These are phyloP conservation scores for Helicorthomorpha holstii DNA, from an alignment of 1,140 invertebrate species.

Conservation along the genomic window DNA sequence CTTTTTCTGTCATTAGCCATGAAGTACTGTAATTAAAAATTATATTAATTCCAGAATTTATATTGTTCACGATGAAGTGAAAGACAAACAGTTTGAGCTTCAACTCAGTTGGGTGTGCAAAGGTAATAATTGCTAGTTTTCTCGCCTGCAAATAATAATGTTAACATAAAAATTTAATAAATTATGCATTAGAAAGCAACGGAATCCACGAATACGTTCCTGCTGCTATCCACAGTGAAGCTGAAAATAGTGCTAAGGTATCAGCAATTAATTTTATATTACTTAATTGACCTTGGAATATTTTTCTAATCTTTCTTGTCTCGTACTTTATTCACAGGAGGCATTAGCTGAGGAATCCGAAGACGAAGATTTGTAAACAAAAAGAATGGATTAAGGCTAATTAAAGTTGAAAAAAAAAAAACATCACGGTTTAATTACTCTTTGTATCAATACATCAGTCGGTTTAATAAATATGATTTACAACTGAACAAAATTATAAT, in stretches of 20 bases:
- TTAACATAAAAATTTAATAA: neutral
- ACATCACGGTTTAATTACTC: neutral
- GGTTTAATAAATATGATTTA: neutral
- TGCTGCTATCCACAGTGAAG: constrained; percentile 32
- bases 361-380: constrained; percentile 43
- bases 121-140: constrained; percentile 15
- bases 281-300: neutral
- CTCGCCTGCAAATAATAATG: neutral
- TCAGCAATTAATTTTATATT: neutral
- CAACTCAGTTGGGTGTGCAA: constrained; percentile 93
- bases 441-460: neutral
- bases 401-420: too few relatives aligned
- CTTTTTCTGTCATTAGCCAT: constrained; percentile 2
- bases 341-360: constrained; percentile 69
- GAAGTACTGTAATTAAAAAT: constrained; percentile 15
- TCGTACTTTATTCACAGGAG: constrained; percentile 25
- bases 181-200: constrained; percentile 8
- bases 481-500: too few relatives aligned
- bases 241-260: constrained; percentile 56
- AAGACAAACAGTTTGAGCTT: constrained; percentile 95
- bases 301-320: neutral
- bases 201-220: constrained; percentile 17
- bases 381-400: too few relatives aligned
- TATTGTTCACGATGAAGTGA: constrained; percentile 91
- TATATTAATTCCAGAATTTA: constrained; percentile 56